Percentiles rank a stretch among this genome's conserved stretches.
These are phyloP conservation scores for Drosophila paulistorum DNA, from an alignment of 1,140 invertebrate genomes.

Conservation along the genomic window DNA sequence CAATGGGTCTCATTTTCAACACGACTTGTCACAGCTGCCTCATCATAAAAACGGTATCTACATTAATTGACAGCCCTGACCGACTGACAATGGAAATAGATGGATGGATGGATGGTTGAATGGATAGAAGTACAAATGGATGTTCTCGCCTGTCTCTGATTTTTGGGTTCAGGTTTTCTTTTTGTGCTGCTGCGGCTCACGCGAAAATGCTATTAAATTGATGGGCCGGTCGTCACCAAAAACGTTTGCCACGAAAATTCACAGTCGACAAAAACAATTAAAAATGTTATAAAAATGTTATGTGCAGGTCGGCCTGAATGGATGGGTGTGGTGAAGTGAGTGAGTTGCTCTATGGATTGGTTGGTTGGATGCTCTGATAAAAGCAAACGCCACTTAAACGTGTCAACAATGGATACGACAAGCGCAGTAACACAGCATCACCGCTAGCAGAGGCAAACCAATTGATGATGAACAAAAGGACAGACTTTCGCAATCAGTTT, in stretches of 20 bases:
- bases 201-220: constrained; percentile 78
- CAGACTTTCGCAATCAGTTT: constrained; percentile 79
- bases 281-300: constrained; percentile 80
- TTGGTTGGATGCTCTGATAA: constrained; percentile 52
- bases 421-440: constrained; percentile 54
- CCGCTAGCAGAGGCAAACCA: not conserved
- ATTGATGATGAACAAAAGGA: constrained; percentile 30
- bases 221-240: constrained; percentile 53
- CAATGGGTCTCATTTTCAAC: constrained; percentile 69
- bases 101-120: not conserved
- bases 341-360: constrained; percentile 9
- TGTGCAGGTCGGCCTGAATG: constrained; percentile 56
- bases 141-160: constrained; percentile 59
- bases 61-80: constrained; percentile 70
- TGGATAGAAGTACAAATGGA: constrained; percentile 5
- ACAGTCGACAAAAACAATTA: constrained; percentile 78
- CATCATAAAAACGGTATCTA: constrained; percentile 76
- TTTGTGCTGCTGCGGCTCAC: constrained; percentile 46
- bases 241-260: constrained; percentile 44
- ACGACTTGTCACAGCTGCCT: constrained; percentile 67
- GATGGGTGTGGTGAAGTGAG: not conserved
- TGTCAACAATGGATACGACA: constrained; percentile 77
- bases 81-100: not conserved
- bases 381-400: constrained; percentile 80
- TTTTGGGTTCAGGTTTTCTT: constrained; percentile 25